Conservation (phyloP, 2,113 vertebrate genomes). For the Siniperca knerii region DNA sequence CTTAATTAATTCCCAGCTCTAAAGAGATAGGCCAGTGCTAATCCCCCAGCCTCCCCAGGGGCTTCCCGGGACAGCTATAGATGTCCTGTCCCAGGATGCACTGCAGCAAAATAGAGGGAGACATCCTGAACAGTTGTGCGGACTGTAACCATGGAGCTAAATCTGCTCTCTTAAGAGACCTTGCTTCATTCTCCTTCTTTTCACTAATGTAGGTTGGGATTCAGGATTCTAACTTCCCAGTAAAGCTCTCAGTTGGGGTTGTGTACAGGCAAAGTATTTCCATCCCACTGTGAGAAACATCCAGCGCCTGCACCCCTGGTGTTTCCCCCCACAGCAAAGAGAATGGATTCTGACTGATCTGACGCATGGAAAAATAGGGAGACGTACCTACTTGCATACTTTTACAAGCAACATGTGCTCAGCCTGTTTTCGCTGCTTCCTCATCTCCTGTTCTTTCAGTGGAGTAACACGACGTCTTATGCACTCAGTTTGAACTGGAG, state of each 20-base stretch:
- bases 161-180: constrained; percentile 63
- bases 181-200: constrained; percentile 50
- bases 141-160: constrained; percentile 73
- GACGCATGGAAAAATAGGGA: constrained; percentile 33
- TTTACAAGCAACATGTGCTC: constrained; percentile 59
- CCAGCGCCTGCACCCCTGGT: neutral
- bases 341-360: constrained; percentile 55
- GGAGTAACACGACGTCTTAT: constrained; percentile 24
- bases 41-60: constrained; percentile 76
- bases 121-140: constrained; percentile 49
- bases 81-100: constrained; percentile 75
- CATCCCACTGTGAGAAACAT: constrained; percentile 39
- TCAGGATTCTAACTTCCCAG: constrained; percentile 35
- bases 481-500: constrained; percentile 60
- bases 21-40: constrained; percentile 78
- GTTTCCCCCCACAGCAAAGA: constrained; percentile 44
- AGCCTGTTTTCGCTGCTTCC: constrained; percentile 48
- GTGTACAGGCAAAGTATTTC: constrained; percentile 44
- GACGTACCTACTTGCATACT: constrained; percentile 40
- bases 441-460: constrained; percentile 54
- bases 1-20: constrained; percentile 87
- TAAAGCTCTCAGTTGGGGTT: constrained; percentile 45
- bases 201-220: constrained; percentile 42
- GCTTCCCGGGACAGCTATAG: constrained; percentile 63
- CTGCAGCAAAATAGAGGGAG: constrained; percentile 67